Base-by-base conservation (phyloP, 2,797 vertebrate species). In the Lutjanus argentimaculatus region DNA sequence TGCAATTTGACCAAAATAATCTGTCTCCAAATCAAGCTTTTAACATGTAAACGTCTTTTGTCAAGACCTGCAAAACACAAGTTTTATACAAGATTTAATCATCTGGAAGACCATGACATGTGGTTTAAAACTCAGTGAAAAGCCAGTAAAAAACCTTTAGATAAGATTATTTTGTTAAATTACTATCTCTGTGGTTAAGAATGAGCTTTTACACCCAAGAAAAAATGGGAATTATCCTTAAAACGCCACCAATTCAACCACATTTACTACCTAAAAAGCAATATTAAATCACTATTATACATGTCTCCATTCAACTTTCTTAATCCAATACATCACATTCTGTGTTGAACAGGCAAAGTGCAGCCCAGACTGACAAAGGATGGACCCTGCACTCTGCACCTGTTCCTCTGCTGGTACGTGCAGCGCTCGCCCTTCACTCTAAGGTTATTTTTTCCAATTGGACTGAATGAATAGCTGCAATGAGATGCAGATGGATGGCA, bases 401-500 rank as follows among this genome's bases (percentile, higher is more conserved):
- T 89, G 80, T 79, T 85, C 61, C 3, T 87, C 68, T 48, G 72
- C 69, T 73, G 71, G 15, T 75, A 43, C 48, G 71, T 2, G 21
- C 1, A 36, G 36, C 40, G 1, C 64, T 66, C 10, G 15, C 22
- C 36, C 51, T 40, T 67, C 71, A 75, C 56, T 52, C 13, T 17
- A 30, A 63, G 79, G 63, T 76, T 67, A 55, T 67, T 62, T 77
- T 64, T 48, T 40, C 75, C 51, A 68, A 25, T 52, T 49, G 52
- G 69, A 59, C 25, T 51, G n/a, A 11, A 51, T 85, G 85, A 91
- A 85, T 77, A 30, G 86, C 67, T 56, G 66, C 77, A 77, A 67
- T 77, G 80, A 70, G 82, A 81, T 89, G 78, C 91, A 91, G 91
- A 88, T 92, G 88, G 88, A 84, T 7, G 56, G 73, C 82, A 63